Percentiles rank a stretch among this genome's conserved stretches.
These are phyloP conservation scores for Xestia sexstrigata DNA, from an alignment of 2,888 invertebrate species.

Conservation along the genomic window DNA sequence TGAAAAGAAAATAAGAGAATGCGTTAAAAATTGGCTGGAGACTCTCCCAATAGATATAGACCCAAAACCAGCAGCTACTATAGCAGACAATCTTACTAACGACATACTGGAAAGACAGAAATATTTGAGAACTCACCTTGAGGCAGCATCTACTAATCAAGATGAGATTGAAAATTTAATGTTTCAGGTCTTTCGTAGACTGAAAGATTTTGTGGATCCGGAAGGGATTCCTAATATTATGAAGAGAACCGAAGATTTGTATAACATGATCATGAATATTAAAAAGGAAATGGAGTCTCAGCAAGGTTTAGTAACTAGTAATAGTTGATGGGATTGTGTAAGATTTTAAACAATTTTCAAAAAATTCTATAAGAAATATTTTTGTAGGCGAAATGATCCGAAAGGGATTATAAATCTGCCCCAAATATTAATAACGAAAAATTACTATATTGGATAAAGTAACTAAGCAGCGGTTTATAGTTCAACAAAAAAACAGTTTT, in stretches of 20 bases:
- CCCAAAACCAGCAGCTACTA: not conserved
- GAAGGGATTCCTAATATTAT: not conserved
- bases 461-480: not conserved
- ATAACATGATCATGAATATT: slow-evolving; percentile 2
- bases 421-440: not conserved
- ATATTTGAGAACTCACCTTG: not conserved
- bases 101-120: slow-evolving; percentile 6
- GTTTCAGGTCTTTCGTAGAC: not conserved
- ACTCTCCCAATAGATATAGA: not conserved
- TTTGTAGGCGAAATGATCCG: not conserved
- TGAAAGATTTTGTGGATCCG: not conserved
- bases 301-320: slow-evolving; percentile 1
- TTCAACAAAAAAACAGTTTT: not conserved
- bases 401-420: not conserved
- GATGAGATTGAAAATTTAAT: slow-evolving; percentile 6
- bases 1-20: not conserved
- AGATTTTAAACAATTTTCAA: not conserved
- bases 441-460: not conserved
- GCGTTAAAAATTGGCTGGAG: not conserved
- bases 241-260: slow-evolving; percentile 8
- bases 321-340: not conserved
- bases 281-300: not conserved
- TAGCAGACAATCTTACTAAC: not conserved
- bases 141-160: not conserved
- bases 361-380: not conserved